Evolutionary conservation across 2,888 invertebrate genomes (phyloP), one percentile per base, ranked within the genome.

Genomic region (Aspidiotus rigidus): DNA sequence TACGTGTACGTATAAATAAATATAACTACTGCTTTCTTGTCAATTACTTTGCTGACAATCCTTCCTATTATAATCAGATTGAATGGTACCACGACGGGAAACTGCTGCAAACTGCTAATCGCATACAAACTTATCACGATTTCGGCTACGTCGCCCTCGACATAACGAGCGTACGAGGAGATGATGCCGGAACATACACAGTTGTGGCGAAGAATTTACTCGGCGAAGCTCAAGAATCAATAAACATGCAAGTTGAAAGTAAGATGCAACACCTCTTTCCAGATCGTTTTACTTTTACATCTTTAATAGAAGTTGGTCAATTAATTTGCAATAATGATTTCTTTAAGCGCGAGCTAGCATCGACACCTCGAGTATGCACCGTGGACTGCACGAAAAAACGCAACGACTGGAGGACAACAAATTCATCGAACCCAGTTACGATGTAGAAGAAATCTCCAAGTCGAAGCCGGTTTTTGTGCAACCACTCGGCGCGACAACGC

Each of bases 61-160:
- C 28, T 28, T 28, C 28, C 28, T 28, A 3, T 7, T 28, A 6
- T 69, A 71, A 72, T 75, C 75, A 80, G 76, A 88, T 94, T 72
- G 96, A 97, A 80, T 99, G 98, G 98, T 95, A 93, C 78, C 93
- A 93, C 76, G 96, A 99, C 79, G 96, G 94, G 67, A 87, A 90
- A 77, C 87, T 92, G 72, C 87, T 99, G 71, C 89, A 88, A 76
- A 86, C 87, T 71, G 93, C 93, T 53, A 92, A 89, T 76, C 86
- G 97, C 74, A 97, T 93, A 76, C 93, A 93, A 79, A 93, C 91
- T 9, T 91, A 92, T 77, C 89, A 95, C 75, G 96, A 98, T 79
- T 97, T 98, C 80, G 97, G 97, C 71, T 96, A 95, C 77, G 95
- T 97, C 17, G 93, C 96, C 49, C 83, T 99, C 73, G 97, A 98